A percentile compares a stretch with the other conserved stretches of the same genome.
phyloP scores from a whole-genome alignment of 2,113 vertebrate species.

The Salvelinus sp. region DNA sequence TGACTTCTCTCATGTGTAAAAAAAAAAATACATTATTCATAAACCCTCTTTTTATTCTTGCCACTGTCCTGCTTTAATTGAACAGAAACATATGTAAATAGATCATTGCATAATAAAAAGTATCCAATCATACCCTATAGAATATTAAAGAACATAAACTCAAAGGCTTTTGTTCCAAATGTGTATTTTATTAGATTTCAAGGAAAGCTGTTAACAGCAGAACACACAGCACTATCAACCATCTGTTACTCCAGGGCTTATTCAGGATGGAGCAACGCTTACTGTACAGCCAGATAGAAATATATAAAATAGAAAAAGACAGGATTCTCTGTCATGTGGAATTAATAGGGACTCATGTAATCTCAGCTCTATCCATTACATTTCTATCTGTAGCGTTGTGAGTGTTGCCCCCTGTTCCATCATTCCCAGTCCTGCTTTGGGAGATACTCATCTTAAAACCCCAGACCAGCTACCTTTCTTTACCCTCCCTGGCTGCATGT shows the following conservation, averaged over 20 bases:
- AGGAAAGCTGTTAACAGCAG: conserved; percentile 5
- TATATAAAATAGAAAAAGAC: not conserved
- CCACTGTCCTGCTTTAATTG: no score
- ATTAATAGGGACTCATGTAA: not conserved
- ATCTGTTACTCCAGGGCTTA: not conserved
- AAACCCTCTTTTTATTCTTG: no score
- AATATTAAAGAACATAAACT: not conserved
- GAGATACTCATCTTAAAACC: not conserved
- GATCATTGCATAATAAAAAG: no score
- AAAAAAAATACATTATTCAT: no score
- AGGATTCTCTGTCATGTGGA: not conserved
- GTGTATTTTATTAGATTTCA: conserved; percentile 46
- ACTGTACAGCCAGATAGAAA: not conserved
- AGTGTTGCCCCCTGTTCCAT: conserved; percentile 7
- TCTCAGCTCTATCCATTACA: not conserved
- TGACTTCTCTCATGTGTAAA: no score
- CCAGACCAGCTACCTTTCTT: not conserved
- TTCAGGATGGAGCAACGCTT: not conserved
- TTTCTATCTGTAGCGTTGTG: not conserved
- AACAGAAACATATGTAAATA: no score
- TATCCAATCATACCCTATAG: no score
- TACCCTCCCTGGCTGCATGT: not conserved
- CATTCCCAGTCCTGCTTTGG: not conserved
- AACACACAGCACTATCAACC: not conserved
- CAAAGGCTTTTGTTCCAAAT: conserved; percentile 38